A percentile compares a stretch with the other conserved stretches of the same genome.
Conservation (phyloP, 1,140 invertebrate species). For the Calephelis virginiensis region DNA sequence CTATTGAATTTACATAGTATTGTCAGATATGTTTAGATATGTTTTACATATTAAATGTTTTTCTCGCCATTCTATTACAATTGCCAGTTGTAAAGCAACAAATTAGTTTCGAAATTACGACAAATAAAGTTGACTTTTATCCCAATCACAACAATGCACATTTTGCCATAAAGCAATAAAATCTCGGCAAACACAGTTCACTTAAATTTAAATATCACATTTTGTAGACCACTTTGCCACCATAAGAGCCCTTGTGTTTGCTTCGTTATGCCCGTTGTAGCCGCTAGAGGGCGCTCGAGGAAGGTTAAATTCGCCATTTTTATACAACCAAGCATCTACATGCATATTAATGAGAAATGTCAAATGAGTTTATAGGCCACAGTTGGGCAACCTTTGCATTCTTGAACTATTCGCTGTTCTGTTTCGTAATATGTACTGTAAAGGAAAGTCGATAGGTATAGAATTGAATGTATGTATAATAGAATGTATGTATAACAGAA, state of each 20-base stretch:
- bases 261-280: slow-evolving; percentile 16
- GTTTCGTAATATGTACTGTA: too few relatives aligned
- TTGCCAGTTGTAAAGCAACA: not conserved
- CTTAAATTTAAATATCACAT: slow-evolving; percentile 14
- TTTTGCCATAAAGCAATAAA: slow-evolving; percentile 3
- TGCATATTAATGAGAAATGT: slow-evolving; percentile 5
- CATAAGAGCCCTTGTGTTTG: slow-evolving; percentile 2
- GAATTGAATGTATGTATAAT: too few relatives aligned
- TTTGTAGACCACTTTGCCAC: slow-evolving; percentile 4
- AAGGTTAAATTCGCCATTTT: not conserved
- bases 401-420: too few relatives aligned
- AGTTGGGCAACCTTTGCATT: too few relatives aligned
- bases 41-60: not conserved
- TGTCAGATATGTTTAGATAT: too few relatives aligned
- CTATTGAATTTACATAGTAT: too few relatives aligned
- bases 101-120: not conserved
- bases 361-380: not conserved
- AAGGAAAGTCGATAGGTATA: too few relatives aligned
- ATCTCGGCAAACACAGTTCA: slow-evolving; percentile 1
- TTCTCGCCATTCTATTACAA: not conserved
- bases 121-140: not conserved
- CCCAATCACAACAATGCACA: not conserved
- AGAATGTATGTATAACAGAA: too few relatives aligned
- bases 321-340: slow-evolving; percentile 10
- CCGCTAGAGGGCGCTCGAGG: slow-evolving; percentile 1